A percentile compares a stretch with the other conserved stretches of the same genome.
phyloP scores from a whole-genome alignment of 2,113 vertebrate genomes.

The Chiloscyllium plagiosum region DNA sequence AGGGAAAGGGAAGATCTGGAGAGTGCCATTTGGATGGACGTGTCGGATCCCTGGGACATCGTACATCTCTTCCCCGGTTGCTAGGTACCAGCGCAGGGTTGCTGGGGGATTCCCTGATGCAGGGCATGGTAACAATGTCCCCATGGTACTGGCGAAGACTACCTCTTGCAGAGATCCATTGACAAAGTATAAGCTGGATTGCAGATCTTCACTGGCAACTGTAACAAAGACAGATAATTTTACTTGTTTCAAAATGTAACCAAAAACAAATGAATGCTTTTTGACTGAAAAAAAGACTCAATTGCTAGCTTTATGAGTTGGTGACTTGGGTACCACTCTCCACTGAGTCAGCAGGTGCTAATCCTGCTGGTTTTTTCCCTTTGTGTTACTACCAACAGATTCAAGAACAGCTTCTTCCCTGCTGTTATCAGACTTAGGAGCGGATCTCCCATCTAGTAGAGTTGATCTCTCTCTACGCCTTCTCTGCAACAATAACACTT shows the following conservation, averaged over 20 bases:
- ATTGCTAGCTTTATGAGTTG: background rate
- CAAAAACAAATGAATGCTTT: background rate
- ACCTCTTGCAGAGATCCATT: slow-evolving; percentile 99
- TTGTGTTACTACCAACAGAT: no score
- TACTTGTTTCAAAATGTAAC: background rate
- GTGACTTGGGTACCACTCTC: background rate
- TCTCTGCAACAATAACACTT: no score
- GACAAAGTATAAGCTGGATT: slow-evolving; percentile 98
- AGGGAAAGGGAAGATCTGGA: slow-evolving; percentile 99
- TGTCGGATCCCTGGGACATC: slow-evolving; percentile 98
- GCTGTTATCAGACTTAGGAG: no score
- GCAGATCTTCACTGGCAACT: slow-evolving; percentile 97
- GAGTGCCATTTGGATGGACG: slow-evolving; percentile 96
- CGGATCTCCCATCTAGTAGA: no score
- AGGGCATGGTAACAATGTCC: slow-evolving; percentile 96
- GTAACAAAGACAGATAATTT: slow-evolving; percentile 44
- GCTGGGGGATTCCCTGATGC: slow-evolving; percentile 86
- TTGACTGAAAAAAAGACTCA: background rate
- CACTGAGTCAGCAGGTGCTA: no score
- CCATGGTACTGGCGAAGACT: slow-evolving; percentile 99
- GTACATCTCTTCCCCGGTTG: slow-evolving; percentile 98
- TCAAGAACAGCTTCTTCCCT: no score
- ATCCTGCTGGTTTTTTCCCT: no score
- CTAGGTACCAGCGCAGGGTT: slow-evolving; percentile 95
- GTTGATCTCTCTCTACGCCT: no score